Conservation (phyloP, 2,797 vertebrate genomes). For the Trichosurus vulpecula region DNA sequence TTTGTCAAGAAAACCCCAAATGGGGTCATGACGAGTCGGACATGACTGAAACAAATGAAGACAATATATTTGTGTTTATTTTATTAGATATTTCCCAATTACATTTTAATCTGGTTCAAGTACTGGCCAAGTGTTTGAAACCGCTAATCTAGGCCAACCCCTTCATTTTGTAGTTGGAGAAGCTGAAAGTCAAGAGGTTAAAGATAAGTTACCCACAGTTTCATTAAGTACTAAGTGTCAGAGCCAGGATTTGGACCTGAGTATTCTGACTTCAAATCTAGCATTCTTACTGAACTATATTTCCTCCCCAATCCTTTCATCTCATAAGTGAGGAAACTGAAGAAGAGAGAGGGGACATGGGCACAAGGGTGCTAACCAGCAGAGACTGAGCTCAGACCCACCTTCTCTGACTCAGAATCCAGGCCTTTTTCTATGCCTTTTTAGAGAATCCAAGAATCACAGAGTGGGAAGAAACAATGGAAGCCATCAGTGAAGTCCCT, state of each 20-base stretch:
- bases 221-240: neutral
- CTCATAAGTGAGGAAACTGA: neutral
- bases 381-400: neutral
- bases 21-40: neutral
- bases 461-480: neutral
- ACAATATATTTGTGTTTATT: neutral
- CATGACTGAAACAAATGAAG: neutral
- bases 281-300: neutral
- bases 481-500: neutral
- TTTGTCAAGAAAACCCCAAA: neutral
- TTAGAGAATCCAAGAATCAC: neutral
- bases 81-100: neutral
- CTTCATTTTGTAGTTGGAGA: neutral
- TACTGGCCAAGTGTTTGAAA: neutral
- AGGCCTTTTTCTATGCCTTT: neutral
- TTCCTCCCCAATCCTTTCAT: neutral
- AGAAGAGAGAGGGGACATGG: neutral
- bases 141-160: neutral
- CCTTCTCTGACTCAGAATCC: neutral
- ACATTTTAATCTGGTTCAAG: neutral
- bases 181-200: neutral
- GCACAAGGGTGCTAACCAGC: neutral
- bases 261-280: neutral
- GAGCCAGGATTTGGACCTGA: neutral
- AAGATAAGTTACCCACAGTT: neutral